phyloP scores from a whole-genome alignment of 2,113 vertebrate genomes.

The Cairina moschata region DNA sequence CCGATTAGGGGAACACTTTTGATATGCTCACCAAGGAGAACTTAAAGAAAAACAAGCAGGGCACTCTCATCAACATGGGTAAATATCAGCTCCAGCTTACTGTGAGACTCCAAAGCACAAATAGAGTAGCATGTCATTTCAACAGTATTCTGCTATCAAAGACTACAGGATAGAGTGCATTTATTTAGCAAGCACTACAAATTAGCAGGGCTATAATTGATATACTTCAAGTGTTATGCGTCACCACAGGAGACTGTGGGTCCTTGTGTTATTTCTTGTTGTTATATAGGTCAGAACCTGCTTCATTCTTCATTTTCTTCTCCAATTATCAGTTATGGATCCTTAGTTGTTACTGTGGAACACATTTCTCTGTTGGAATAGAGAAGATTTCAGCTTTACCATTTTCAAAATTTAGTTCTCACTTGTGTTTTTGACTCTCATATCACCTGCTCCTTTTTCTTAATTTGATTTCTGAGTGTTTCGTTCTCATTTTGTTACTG shows the following conservation, averaged over 20 bases:
- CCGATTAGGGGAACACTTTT: not conserved
- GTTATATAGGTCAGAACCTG: slow-evolving; percentile 2
- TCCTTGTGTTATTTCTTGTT: not conserved
- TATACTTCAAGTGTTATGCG: not conserved
- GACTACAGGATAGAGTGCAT: not conserved
- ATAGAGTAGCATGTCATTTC: not conserved
- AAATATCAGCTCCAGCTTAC: not conserved
- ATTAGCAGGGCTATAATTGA: slow-evolving; percentile 4
- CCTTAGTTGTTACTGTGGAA: not conserved
- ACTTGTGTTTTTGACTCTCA: not conserved
- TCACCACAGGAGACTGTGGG: not conserved
- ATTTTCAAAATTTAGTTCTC: not conserved
- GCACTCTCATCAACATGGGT: not conserved
- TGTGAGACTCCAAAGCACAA: not conserved
- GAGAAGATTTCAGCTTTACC: not conserved
- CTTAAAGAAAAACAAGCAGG: not conserved
- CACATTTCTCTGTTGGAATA: not conserved
- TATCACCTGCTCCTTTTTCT: not conserved
- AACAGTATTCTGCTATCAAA: not conserved
- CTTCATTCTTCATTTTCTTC: not conserved
- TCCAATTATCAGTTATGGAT: not conserved
- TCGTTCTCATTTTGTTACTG: not conserved
- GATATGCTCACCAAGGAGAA: not conserved
- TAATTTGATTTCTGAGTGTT: not conserved
- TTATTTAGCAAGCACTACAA: not conserved